Percentiles rank a stretch among this genome's conserved stretches.
Evolutionary conservation across 1,140 invertebrate genomes (phyloP).

Genomic region (Psix sp.): DNA sequence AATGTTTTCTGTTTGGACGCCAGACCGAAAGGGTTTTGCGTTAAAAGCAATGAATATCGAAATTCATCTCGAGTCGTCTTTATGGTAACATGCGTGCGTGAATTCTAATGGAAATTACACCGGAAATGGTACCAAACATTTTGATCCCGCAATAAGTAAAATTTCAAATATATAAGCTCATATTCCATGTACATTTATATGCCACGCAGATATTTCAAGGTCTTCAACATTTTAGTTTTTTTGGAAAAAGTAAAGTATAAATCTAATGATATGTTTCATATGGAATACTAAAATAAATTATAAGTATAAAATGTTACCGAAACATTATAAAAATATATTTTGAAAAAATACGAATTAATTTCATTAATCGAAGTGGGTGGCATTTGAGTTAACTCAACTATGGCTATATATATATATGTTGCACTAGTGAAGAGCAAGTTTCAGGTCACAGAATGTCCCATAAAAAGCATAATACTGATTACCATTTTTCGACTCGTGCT

Average conservation of each 20-base stretch:
- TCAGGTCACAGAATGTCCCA: constrained; percentile 42
- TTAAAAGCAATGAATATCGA: constrained; percentile 36
- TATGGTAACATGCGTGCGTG: constrained; percentile 38
- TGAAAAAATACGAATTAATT: constrained; percentile 24
- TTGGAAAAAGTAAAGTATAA: too few species aligned
- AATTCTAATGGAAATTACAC: constrained; percentile 32
- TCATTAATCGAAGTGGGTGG: constrained; percentile 29
- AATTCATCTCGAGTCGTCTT: constrained; percentile 43
- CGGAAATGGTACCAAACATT: constrained; percentile 26
- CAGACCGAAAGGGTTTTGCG: constrained; percentile 24
- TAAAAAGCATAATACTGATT: constrained; percentile 49
- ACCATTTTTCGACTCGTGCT: constrained; percentile 38
- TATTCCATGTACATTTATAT: background rate
- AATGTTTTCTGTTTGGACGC: constrained; percentile 41
- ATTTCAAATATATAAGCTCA: constrained; percentile 1
- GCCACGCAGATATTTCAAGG: too few species aligned
- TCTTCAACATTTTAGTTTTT: too few species aligned
- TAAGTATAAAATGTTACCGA: too few species aligned
- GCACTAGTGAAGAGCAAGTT: constrained; percentile 22
- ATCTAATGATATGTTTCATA: too few species aligned
- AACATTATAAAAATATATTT: too few species aligned
- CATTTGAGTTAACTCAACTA: constrained; percentile 42
- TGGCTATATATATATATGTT: constrained; percentile 35
- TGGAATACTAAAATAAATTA: too few species aligned
- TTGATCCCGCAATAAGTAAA: too few species aligned